Percentiles rank a stretch among this genome's conserved stretches.
These are phyloP conservation scores for Siphamia tubifer DNA, from an alignment of 2,113 vertebrate species.

Conservation along the genomic window DNA sequence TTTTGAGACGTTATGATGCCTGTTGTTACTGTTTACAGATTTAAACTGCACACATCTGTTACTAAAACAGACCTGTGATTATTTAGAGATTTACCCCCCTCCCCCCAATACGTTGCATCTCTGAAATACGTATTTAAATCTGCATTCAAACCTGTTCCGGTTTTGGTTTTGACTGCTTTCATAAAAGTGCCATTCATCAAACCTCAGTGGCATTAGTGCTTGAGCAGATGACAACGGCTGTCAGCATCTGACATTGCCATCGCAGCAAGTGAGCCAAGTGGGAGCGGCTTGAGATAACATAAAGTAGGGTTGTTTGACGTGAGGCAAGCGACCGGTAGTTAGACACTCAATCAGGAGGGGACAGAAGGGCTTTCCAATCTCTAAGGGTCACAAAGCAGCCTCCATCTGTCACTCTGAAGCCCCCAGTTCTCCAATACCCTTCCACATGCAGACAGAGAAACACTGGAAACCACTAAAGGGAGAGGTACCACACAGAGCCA, in stretches of 20 bases:
- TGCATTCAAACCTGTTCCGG: constrained; percentile 46
- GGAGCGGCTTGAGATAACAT: constrained; percentile 69
- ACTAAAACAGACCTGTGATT: background rate
- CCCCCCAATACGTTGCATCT: background rate
- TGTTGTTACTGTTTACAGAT: background rate
- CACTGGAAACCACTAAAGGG: constrained; percentile 58
- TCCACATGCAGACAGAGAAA: constrained; percentile 50
- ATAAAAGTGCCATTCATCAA: constrained; percentile 67
- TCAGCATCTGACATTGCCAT: constrained; percentile 66
- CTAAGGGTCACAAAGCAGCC: constrained; percentile 66
- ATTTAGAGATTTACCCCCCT: constrained; percentile 8
- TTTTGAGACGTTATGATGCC: background rate
- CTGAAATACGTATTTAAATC: constrained; percentile 27
- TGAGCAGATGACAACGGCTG: constrained; percentile 71
- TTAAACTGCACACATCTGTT: background rate
- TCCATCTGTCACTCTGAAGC: constrained; percentile 72
- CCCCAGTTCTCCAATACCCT: constrained; percentile 34
- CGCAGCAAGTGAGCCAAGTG: constrained; percentile 62
- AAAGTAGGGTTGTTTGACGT: constrained; percentile 66
- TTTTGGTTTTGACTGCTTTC: constrained; percentile 34
- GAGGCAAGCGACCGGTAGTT: constrained; percentile 67
- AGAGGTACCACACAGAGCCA: constrained; percentile 48
- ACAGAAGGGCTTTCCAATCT: constrained; percentile 69
- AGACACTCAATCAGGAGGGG: constrained; percentile 75
- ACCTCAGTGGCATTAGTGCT: constrained; percentile 48